Evolutionary conservation across 2,888 invertebrate genomes (phyloP), one percentile per base, ranked within the genome.

Genomic region (Hermodice carunculata): DNA sequence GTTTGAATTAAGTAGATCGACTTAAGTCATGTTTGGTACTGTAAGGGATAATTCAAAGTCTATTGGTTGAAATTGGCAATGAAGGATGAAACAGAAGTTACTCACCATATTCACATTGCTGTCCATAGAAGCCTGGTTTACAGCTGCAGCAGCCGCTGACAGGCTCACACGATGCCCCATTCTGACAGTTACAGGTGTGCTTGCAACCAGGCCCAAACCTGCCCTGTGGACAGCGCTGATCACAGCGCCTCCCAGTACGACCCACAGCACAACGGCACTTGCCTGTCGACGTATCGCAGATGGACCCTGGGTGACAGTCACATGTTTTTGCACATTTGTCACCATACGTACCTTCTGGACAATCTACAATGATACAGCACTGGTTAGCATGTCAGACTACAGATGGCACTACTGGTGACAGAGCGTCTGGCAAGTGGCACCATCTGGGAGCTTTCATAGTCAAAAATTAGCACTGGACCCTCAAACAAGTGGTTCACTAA

Each of bases 81-180:
- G n/a, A n/a, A n/a, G n/a, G n/a, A n/a, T n/a, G n/a, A n/a, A n/a
- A n/a, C n/a, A n/a, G n/a, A n/a, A n/a, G n/a, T n/a, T n/a, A 46
- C 66, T 49, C 54, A 66, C 73, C 57, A 8, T 82, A 78, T 60
- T 84, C 80, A 74, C 85, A 85, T 6, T 73, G 66, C 1, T 70
- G 74, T 3, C 84, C 85, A 46, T 75, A 74, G 80, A 79, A 85
- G 2, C 86, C 86, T 1, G 80, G 73, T 2, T 72, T 63, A 72
- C 85, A 86, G 19, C 77, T 74, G 68, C 82, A 87, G 87, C 88
- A 89, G 90, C 85, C 85, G 17, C 77, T 73, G 6, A 78, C 76
- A 1, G 71, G 76, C 66, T 86, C 83, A 73, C 85, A 85, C 11
- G 75, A 75, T 0, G 79, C 82, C 19, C 80, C 80, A 67, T 85